phyloP scores from a whole-genome alignment of 1,140 invertebrate genomes.

The Meloidogyne exigua region DNA sequence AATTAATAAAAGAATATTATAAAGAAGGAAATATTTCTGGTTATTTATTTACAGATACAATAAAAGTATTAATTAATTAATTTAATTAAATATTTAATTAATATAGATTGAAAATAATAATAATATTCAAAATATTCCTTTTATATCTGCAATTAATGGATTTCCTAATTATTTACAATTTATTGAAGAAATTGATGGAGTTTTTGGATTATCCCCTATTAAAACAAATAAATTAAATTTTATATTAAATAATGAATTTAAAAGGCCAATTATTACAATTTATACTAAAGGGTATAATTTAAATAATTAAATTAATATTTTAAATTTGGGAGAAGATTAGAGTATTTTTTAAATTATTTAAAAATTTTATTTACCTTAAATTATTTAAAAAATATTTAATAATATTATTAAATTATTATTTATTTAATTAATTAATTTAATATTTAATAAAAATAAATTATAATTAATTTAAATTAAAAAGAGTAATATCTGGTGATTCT shows the following conservation, averaged over 20 bases:
- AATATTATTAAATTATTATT: no score
- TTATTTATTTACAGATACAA: neutral
- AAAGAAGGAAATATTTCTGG: neutral
- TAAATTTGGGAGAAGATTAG: no score
- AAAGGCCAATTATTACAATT: neutral
- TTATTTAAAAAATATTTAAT: no score
- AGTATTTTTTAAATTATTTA: no score
- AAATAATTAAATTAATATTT: no score
- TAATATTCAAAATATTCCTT: neutral
- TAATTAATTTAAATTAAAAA: neutral
- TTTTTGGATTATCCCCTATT: neutral
- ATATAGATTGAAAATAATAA: neutral
- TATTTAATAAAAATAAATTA: no score
- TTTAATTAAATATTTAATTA: neutral
- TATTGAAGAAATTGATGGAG: neutral
- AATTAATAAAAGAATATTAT: neutral
- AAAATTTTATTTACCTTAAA: no score
- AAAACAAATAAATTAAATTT: neutral
- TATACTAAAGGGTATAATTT: neutral
- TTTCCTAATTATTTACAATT: neutral
- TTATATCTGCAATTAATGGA: neutral
- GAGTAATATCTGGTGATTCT: neutral
- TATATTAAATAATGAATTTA: neutral
- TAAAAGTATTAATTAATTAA: neutral
- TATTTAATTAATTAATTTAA: no score